Evolutionary conservation across 1,140 invertebrate species (phyloP).

Genomic region (Conus betulinus): DNA sequence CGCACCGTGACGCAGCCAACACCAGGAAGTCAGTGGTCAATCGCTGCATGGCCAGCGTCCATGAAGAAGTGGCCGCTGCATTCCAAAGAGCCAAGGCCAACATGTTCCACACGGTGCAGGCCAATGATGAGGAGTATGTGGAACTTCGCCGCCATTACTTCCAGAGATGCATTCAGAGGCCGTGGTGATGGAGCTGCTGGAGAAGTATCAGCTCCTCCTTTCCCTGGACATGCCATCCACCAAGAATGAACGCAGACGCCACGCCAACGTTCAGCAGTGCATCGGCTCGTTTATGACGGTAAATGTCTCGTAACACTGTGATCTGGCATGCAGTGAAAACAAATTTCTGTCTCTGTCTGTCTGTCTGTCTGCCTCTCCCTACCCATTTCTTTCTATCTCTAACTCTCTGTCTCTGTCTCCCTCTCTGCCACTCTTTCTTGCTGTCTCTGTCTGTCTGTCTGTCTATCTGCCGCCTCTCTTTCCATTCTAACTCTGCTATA

Average conservation of each 20-base stretch:
- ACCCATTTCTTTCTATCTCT: too few species aligned
- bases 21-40: slow-evolving; percentile 48
- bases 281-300: slow-evolving; percentile 50
- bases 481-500: too few species aligned
- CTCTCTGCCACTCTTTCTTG: too few species aligned
- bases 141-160: slow-evolving; percentile 56
- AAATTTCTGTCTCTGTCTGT: slow-evolving; percentile 17
- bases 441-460: too few species aligned
- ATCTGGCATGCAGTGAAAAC: not conserved
- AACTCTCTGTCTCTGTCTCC: too few species aligned
- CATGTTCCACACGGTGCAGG: slow-evolving; percentile 46
- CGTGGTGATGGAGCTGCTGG: slow-evolving; percentile 63
- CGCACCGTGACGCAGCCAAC: slow-evolving; percentile 63
- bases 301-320: not conserved
- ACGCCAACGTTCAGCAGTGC: slow-evolving; percentile 39
- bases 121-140: slow-evolving; percentile 39
- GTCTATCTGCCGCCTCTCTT: too few species aligned
- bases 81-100: slow-evolving; percentile 61
- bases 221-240: slow-evolving; percentile 38
- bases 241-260: slow-evolving; percentile 32
- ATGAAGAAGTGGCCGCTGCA: slow-evolving; percentile 55
- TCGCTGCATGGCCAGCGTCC: slow-evolving; percentile 56
- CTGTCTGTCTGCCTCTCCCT: too few species aligned
- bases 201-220: slow-evolving; percentile 61
- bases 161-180: slow-evolving; percentile 52